phyloP scores from a whole-genome alignment of 2,113 vertebrate species.

The Engraulis encrasicolus region DNA sequence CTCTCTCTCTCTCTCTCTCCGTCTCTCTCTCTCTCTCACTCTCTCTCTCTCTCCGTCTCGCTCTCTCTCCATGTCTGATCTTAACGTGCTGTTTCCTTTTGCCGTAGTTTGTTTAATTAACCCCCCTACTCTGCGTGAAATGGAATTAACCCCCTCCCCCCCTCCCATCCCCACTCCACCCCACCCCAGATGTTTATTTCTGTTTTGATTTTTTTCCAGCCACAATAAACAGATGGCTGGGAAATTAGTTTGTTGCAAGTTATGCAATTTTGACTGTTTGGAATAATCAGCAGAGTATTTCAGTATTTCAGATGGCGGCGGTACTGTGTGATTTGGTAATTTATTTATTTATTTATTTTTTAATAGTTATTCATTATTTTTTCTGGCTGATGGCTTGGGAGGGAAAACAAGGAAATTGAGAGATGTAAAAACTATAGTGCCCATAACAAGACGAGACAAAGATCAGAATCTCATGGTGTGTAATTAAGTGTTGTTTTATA shows the following conservation, averaged over 20 bases:
- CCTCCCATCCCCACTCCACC: not conserved
- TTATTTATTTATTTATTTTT: not conserved
- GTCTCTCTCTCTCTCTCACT: no score
- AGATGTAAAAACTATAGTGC: not conserved
- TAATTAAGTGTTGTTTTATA: not conserved
- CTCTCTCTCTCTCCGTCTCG: no score
- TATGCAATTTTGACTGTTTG: constrained; percentile 5
- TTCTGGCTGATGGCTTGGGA: no score
- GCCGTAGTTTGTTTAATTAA: not conserved
- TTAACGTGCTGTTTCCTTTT: no score
- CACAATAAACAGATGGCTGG: constrained; percentile 13
- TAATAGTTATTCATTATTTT: not conserved
- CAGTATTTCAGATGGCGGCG: not conserved
- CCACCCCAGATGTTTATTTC: not conserved
- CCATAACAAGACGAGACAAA: not conserved
- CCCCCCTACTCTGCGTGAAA: not conserved
- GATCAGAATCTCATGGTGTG: not conserved
- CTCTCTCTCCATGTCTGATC: no score
- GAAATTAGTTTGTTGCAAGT: not conserved
- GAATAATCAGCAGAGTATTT: not conserved
- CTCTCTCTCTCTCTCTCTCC: no score
- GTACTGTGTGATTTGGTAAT: no score
- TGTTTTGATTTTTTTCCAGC: not conserved
- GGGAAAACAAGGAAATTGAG: no score
- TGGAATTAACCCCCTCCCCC: not conserved